phyloP scores from a whole-genome alignment of 2,888 invertebrate genomes.

The Dioctria linearis region DNA sequence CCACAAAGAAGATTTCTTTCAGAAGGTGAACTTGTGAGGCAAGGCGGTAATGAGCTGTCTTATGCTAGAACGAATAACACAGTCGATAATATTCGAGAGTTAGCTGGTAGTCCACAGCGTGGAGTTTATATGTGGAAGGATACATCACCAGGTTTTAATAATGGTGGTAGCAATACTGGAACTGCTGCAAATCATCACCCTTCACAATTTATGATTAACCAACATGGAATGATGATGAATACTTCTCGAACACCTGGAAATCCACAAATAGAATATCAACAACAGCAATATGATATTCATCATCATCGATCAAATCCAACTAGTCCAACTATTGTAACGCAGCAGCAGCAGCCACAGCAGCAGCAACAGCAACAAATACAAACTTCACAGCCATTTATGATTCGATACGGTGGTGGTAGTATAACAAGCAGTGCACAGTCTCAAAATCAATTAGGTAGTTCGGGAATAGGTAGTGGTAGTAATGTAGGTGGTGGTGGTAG shows the following conservation, averaged over 20 bases:
- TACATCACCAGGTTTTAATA: slow-evolving; percentile 77
- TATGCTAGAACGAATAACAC: slow-evolving; percentile 82
- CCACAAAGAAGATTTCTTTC: slow-evolving; percentile 86
- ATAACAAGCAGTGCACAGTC: slow-evolving; percentile 54
- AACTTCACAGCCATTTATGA: slow-evolving; percentile 66
- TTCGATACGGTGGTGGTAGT: slow-evolving; percentile 65
- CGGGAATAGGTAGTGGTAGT: slow-evolving; percentile 25
- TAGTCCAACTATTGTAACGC: slow-evolving; percentile 76
- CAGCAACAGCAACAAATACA: slow-evolving; percentile 63
- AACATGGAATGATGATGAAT: slow-evolving; percentile 57
- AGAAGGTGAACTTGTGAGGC: slow-evolving; percentile 85
- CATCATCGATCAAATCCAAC: slow-evolving; percentile 82
- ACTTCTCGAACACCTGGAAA: slow-evolving; percentile 59
- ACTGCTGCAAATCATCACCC: slow-evolving; percentile 67
- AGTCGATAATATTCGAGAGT: slow-evolving; percentile 89
- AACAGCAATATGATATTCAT: slow-evolving; percentile 71
- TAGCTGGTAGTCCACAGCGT: slow-evolving; percentile 90
- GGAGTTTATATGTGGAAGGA: slow-evolving; percentile 87
- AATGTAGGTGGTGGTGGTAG: slow-evolving; percentile 56
- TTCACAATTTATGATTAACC: slow-evolving; percentile 64
- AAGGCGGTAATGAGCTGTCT: slow-evolving; percentile 74
- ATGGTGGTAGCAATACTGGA: slow-evolving; percentile 67
- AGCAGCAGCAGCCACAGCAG: slow-evolving; percentile 67
- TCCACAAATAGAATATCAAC: slow-evolving; percentile 67
- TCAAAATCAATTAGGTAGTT: slow-evolving; percentile 54